A percentile compares a stretch with the other conserved stretches of the same genome.
Evolutionary conservation across 2,113 vertebrate genomes (phyloP).

Genomic region (Mola mola): DNA sequence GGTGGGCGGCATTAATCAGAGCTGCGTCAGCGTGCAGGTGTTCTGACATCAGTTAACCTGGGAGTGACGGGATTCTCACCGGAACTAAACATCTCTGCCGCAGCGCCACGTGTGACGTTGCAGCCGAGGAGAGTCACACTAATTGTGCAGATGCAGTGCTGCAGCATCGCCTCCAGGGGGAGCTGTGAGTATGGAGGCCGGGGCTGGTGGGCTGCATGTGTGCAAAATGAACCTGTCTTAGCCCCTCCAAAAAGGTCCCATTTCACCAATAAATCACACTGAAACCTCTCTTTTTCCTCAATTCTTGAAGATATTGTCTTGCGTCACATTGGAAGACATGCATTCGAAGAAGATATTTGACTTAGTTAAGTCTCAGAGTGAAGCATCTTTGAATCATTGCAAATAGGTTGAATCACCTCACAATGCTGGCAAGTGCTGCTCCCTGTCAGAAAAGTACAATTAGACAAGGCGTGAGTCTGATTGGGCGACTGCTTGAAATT

Average conservation of each 20-base stretch:
- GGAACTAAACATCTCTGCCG: background rate
- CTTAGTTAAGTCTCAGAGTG: no score
- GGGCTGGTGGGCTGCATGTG: background rate
- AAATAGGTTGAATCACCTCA: background rate
- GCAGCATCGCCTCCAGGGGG: slow-evolving; percentile 59
- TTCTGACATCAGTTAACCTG: slow-evolving; percentile 41
- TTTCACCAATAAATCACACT: no score
- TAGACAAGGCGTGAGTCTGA: background rate
- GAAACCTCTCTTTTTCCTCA: no score
- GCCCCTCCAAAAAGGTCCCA: no score
- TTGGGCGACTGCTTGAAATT: background rate
- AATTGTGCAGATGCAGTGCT: slow-evolving; percentile 37
- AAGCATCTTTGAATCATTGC: no score
- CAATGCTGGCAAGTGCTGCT: no score
- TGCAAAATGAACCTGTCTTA: no score
- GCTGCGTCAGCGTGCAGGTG: slow-evolving; percentile 30
- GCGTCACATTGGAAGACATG: no score
- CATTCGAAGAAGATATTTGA: no score
- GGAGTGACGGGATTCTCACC: slow-evolving; percentile 31
- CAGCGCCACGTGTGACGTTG: slow-evolving; percentile 11
- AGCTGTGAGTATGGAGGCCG: slow-evolving; percentile 30
- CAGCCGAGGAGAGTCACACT: slow-evolving; percentile 17
- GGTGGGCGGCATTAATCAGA: slow-evolving; percentile 37
- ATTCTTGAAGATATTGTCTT: background rate
- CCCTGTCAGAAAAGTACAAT: background rate